Conservation (phyloP, 2,888 invertebrate species). For the Tetanocera ferruginea region DNA sequence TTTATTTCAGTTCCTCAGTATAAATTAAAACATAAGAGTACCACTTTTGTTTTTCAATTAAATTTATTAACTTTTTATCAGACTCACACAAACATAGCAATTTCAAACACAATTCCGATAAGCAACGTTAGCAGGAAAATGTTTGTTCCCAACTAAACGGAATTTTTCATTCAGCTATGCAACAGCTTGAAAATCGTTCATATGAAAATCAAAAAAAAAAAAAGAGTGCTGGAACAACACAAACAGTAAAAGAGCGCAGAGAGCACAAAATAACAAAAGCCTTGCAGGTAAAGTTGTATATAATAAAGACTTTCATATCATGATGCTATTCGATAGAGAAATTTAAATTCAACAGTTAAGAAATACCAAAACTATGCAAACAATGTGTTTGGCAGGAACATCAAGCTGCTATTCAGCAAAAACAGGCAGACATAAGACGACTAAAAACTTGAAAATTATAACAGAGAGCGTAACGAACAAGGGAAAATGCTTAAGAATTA, state of each 20-base stretch:
- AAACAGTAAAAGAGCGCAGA: not conserved
- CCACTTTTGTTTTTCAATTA: not conserved
- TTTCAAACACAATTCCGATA: not conserved
- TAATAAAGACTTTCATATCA: not conserved
- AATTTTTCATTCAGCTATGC: conserved; percentile 15
- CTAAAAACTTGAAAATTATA: too few relatives aligned
- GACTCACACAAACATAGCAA: too few relatives aligned
- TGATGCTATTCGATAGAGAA: not conserved
- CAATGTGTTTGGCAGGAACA: too few relatives aligned
- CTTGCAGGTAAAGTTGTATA: not conserved
- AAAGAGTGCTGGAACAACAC: not conserved
- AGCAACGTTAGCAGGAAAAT: not conserved
- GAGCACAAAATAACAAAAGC: not conserved
- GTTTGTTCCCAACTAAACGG: conserved; percentile 7
- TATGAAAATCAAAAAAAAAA: not conserved
- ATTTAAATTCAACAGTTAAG: not conserved
- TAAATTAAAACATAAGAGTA: too few relatives aligned
- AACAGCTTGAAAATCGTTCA: conserved; percentile 11
- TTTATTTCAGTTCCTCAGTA: too few relatives aligned
- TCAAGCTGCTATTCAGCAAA: too few relatives aligned
- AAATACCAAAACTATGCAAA: not conserved
- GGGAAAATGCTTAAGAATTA: too few relatives aligned
- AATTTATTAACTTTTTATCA: not conserved
- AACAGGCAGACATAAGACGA: too few relatives aligned
- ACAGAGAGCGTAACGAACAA: too few relatives aligned